phyloP scores from a whole-genome alignment of 2,113 vertebrate species.

The Semnornis frantzii region DNA sequence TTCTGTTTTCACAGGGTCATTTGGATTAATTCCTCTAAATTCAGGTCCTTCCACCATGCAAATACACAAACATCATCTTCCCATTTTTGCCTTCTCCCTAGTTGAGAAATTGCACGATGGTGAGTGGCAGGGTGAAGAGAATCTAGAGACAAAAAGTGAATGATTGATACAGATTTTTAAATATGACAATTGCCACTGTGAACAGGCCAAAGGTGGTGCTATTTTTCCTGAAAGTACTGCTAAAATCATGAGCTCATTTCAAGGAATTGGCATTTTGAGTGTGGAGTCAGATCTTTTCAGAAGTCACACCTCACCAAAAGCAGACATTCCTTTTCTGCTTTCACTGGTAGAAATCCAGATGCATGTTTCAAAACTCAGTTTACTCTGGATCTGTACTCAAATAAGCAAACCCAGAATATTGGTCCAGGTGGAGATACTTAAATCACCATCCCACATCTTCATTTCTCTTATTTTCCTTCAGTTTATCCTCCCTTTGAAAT shows the following conservation, averaged over 20 bases:
- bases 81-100: neutral
- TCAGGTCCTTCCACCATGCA: neutral
- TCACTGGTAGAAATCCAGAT: conserved; percentile 11
- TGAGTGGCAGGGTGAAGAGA: neutral
- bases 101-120: rapidly evolving
- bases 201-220: neutral
- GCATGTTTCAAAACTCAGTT: neutral
- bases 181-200: neutral
- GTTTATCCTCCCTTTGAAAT: neutral
- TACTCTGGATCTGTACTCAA: neutral
- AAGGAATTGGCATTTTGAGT: neutral
- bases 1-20: neutral
- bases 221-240: neutral
- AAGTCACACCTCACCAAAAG: neutral
- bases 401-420: neutral
- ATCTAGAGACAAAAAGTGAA: neutral
- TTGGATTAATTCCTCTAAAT: neutral
- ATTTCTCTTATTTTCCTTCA: neutral
- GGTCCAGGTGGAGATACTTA: neutral
- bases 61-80: neutral
- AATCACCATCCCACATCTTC: neutral
- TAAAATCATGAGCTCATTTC: neutral
- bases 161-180: neutral
- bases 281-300: neutral
- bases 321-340: neutral